phyloP scores from a whole-genome alignment of 2,797 vertebrate species.

The Phoebastria nigripes region DNA sequence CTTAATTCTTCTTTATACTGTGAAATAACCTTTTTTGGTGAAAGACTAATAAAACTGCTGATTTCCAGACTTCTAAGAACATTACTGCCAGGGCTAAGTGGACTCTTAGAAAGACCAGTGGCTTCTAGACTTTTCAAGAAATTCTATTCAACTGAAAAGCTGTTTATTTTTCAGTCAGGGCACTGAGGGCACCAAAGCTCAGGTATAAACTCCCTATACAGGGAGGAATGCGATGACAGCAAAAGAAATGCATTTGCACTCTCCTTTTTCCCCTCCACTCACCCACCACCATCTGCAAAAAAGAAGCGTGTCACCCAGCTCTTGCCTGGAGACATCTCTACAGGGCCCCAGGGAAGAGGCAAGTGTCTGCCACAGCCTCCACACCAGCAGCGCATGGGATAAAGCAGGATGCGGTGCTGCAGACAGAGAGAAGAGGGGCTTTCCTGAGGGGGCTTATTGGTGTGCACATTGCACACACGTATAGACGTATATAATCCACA shows the following conservation, averaged over 20 bases:
- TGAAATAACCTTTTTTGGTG: not conserved
- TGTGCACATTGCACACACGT: accelerated
- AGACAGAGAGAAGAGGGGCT: not conserved
- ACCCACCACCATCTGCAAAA: not conserved
- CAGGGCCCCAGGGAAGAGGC: not conserved
- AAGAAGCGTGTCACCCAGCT: not conserved
- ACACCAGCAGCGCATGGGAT: accelerated
- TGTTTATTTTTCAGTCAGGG: not conserved
- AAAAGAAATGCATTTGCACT: not conserved
- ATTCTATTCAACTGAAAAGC: not conserved
- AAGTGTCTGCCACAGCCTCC: not conserved
- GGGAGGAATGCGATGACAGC: not conserved
- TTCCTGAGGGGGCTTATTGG: not conserved
- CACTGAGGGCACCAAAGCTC: not conserved
- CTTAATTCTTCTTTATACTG: not conserved
- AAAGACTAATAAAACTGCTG: not conserved
- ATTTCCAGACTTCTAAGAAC: not conserved
- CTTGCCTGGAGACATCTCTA: not conserved
- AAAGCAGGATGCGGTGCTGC: not conserved
- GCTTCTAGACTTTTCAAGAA: not conserved
- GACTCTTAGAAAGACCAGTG: not conserved
- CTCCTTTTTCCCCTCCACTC: not conserved
- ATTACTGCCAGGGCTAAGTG: not conserved
- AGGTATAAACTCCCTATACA: not conserved
- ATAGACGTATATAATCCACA: not conserved